Conservation (phyloP, 64 coral and sea anemone species). For the Dendronephthya gigantea region DNA sequence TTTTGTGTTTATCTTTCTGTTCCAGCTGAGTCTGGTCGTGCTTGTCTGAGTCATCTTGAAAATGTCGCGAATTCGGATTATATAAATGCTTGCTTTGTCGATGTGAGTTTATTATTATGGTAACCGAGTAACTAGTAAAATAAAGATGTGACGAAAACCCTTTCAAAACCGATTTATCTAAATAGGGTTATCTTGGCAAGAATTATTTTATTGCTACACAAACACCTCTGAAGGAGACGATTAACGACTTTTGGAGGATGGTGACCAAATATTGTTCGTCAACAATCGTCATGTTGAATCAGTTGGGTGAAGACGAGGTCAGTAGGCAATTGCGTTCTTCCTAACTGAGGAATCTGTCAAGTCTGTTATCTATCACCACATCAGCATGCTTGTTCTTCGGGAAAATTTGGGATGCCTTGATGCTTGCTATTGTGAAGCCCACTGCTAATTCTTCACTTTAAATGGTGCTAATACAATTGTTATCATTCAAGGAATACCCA, state of each 20-base stretch:
- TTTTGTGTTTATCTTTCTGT: background rate
- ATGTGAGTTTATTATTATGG: background rate
- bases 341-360: no score
- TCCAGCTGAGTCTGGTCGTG: background rate
- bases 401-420: background rate
- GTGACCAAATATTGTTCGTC: background rate
- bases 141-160: no score
- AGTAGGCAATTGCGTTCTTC: no score
- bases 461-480: no score
- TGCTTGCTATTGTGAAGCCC: no score
- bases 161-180: no score
- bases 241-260: conserved; percentile 3
- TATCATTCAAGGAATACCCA: background rate
- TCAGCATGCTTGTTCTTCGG: no score
- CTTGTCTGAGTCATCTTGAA: background rate
- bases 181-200: background rate
- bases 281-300: background rate
- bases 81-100: background rate
- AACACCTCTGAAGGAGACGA: background rate
- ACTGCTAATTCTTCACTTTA: background rate
- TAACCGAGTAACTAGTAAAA: no score
- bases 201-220: background rate
- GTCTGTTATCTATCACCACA: no score
- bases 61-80: background rate
- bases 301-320: background rate